Evolutionary conservation across 2,113 vertebrate genomes (phyloP), one percentile per base, ranked within the genome.

Genomic region (Phaethornis superciliosus): DNA sequence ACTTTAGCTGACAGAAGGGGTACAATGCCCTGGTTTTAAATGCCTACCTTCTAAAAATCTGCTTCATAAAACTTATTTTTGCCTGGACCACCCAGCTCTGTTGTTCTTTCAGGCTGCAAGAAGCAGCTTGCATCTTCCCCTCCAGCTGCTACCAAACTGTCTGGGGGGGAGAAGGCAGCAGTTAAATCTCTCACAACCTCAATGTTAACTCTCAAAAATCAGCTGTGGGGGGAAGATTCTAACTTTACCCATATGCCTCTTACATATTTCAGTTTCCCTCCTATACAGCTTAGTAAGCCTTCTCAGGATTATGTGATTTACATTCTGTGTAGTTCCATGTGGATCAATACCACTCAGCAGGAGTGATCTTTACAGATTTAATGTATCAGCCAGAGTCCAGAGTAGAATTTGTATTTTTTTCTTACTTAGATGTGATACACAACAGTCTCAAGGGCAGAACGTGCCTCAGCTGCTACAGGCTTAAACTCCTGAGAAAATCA

Each of bases 321-420:
- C 35, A 76, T 78, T 90, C 85, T 49, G 24, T 42, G 51, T 37
- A 71, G 54, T 18, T 32, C 59, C 74, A 1, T 42, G 46, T 35
- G 69, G 58, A 93, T 83, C 83, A 82, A 88, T 32, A 58, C 11
- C 35, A 69, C 85, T 92, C 93, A 75, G 69, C 70, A 76, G 46
- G 44, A 90, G 58, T n/a, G 70, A 84, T 82, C 90, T 90, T 92
- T 79, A 86, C 30, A 63, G 59, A 86, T 94, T 93, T 91, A 71
- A 40, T 68, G 27, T 30, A 79, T 15, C 27, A 90, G 44, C 9
- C 69, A 90, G 37, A 63, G 37, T 23, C 46, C 32, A 64, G 16
- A 3, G 16, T 40, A 55, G 28, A 59, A 82, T 80, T 49, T 71
- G 24, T 54, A 5, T 46, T 80, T 86, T 80, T 79, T 86, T 76